A percentile compares a stretch with the other conserved stretches of the same genome.
Evolutionary conservation across 1,140 invertebrate genomes (phyloP).

Genomic region (Uloborus diversus): DNA sequence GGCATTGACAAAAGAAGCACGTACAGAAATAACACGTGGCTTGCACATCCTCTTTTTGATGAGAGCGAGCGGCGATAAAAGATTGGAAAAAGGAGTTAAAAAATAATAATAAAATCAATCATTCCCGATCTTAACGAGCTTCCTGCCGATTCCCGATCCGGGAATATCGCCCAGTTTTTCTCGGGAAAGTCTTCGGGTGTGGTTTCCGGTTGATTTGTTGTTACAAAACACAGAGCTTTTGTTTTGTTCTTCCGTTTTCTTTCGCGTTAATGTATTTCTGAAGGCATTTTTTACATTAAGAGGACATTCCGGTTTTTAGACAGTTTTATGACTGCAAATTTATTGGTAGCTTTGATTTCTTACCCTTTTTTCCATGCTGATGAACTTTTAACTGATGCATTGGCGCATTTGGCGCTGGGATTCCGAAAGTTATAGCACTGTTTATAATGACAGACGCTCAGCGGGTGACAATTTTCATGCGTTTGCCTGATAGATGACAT

Average conservation of each 20-base stretch:
- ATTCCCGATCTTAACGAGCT: constrained; percentile 37
- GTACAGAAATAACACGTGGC: no score
- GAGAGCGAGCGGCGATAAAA: not conserved
- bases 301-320: constrained; percentile 22
- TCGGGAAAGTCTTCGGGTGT: constrained; percentile 31
- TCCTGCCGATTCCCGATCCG: constrained; percentile 51
- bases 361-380: no score
- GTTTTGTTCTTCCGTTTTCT: not conserved
- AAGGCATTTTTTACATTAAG: constrained; percentile 13
- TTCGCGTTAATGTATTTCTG: constrained; percentile 2
- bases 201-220: constrained; percentile 23
- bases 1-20: no score
- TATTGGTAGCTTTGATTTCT: not conserved
- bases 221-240: not conserved
- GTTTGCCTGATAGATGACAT: no score
- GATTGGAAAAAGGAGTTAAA: not conserved
- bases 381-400: not conserved
- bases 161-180: constrained; percentile 15
- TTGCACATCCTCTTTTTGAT: not conserved
- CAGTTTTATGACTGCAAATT: constrained; percentile 31
- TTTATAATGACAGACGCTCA: no score
- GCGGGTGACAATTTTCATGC: no score
- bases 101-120: constrained; percentile 51
- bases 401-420: not conserved
- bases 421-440: constrained; percentile 5